Percentiles rank a stretch among this genome's conserved stretches.
Evolutionary conservation across 1,140 invertebrate species (phyloP).

Genomic region (Holcopasites calliopsidis): DNA sequence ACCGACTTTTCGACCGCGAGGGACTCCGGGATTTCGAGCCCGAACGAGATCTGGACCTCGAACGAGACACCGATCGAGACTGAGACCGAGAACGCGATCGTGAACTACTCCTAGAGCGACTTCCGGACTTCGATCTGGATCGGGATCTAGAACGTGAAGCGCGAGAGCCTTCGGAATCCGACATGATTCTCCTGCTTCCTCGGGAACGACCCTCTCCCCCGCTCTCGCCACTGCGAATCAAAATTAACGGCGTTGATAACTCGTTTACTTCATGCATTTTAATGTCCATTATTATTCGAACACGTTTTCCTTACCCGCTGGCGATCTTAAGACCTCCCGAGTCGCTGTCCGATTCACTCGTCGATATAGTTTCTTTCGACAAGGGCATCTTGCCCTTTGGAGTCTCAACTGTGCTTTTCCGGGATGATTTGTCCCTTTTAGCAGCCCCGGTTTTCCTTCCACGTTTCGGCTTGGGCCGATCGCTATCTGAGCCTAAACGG

Average conservation of each 20-base stretch:
- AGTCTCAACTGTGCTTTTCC: conserved; percentile 79
- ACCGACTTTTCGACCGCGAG: conserved; percentile 50
- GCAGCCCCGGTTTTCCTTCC: conserved; percentile 76
- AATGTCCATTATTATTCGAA: not conserved
- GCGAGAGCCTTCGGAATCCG: conserved; percentile 77
- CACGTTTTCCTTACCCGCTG: conserved; percentile 79
- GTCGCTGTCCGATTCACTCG: conserved; percentile 94
- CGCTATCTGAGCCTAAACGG: conserved; percentile 83
- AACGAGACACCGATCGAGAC: conserved; percentile 45
- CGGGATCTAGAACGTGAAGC: conserved; percentile 69
- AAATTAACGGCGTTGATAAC: not conserved
- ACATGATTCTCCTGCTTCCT: conserved; percentile 76
- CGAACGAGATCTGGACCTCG: conserved; percentile 58
- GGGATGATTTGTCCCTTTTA: conserved; percentile 78
- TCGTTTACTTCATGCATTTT: no score
- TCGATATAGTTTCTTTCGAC: conserved; percentile 97
- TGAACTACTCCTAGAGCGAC: conserved; percentile 65
- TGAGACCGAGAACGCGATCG: conserved; percentile 59
- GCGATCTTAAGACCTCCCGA: conserved; percentile 82
- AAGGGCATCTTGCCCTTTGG: conserved; percentile 93
- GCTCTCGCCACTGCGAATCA: conserved; percentile 78
- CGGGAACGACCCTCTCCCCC: conserved; percentile 78
- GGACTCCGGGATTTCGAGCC: conserved; percentile 63
- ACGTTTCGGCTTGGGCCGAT: conserved; percentile 82
- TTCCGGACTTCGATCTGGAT: conserved; percentile 71